Evolutionary conservation across 2,888 invertebrate species (phyloP).

Genomic region (Sinotaia quadrata): DNA sequence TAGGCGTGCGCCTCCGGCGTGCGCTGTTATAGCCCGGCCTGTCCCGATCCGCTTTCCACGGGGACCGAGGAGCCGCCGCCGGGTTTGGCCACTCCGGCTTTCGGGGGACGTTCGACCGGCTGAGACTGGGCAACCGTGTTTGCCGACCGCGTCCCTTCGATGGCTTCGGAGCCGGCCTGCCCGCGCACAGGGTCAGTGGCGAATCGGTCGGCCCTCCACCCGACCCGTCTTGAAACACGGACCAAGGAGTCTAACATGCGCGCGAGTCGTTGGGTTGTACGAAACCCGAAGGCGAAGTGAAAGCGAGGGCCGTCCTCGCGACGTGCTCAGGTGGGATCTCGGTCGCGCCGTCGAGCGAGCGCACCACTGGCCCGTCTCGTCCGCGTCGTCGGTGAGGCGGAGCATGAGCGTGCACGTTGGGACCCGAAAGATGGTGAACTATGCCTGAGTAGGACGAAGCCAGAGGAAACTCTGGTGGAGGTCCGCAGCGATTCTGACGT

Average conservation of each 20-base stretch:
- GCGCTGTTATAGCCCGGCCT: conserved; percentile 6
- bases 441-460: conserved; percentile 23
- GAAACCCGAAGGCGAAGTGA: conserved; percentile 80
- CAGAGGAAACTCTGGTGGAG: conserved; percentile 27
- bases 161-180: conserved; percentile 7
- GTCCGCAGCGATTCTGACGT: conserved; percentile 19
- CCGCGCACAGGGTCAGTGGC: conserved; percentile 30
- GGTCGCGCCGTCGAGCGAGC: conserved; percentile 29
- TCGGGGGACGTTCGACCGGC: conserved; percentile 2
- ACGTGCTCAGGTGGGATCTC: conserved; percentile 62
- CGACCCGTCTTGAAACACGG: conserved; percentile 86
- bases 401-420: conserved; percentile 20
- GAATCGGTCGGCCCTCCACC: conserved; percentile 47
- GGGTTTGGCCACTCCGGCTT: conserved; percentile 3
- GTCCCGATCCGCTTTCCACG: conserved; percentile 10
- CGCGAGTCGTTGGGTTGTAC: conserved; percentile 79
- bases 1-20: neutral
- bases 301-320: conserved; percentile 76
- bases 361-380: conserved; percentile 17
- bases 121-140: conserved; percentile 19
- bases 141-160: neutral
- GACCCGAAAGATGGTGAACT: conserved; percentile 23
- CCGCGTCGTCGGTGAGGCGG: conserved; percentile 20
- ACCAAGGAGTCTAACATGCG: conserved; percentile 83
- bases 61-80: conserved; percentile 15